Evolutionary conservation across 2,797 vertebrate species (phyloP), one percentile per base, ranked within the genome.

Genomic region (Myioborus miniatus): DNA sequence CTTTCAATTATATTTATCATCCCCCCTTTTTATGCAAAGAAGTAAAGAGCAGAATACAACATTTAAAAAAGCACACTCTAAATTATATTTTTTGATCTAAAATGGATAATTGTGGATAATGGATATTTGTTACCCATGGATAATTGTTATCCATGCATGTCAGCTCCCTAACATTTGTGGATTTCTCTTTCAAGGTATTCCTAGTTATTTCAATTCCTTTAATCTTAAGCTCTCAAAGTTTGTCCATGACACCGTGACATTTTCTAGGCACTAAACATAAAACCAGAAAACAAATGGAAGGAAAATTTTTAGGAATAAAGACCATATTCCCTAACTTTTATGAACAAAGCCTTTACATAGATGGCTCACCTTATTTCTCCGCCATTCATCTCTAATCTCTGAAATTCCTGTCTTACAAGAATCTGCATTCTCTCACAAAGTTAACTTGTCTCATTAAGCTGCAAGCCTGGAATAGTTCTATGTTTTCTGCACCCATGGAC

Each of bases 171-270:
- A 56, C 17, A 65, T 44, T 44, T 59, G 5, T 20, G 23, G 43
- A 70, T 89, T 91, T 92, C 53, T 86, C 30, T 94, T 83, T 19
- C 41, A 53, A 71, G 24, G 11, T 59, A 34, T 11, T 70, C 34
- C 37, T 76, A 65, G 7, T 56, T 83, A 80, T 15, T 77, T 62
- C 46, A 64, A 1, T 50, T 58, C n/a, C 15, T 89, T 81, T 52
- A 15, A 78, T 67, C n/a, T 89, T 65, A 93, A 65, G 2, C 26
- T 88, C 30, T 47, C 30, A 32, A 22, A 55, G 23, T 71, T 80
- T 74, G 27, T 32, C 20, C 26, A n/a, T 30, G 20, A 78, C 22
- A 53, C 27, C 30, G 60, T 26, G 34, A 78, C 8, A 55, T 50
- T 89, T 87, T 82, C 32, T 43, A 55, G 19, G 29, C 29, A 80